phyloP scores from a whole-genome alignment of 2,888 invertebrate genomes.

The Exephanes ischioxanthus region DNA sequence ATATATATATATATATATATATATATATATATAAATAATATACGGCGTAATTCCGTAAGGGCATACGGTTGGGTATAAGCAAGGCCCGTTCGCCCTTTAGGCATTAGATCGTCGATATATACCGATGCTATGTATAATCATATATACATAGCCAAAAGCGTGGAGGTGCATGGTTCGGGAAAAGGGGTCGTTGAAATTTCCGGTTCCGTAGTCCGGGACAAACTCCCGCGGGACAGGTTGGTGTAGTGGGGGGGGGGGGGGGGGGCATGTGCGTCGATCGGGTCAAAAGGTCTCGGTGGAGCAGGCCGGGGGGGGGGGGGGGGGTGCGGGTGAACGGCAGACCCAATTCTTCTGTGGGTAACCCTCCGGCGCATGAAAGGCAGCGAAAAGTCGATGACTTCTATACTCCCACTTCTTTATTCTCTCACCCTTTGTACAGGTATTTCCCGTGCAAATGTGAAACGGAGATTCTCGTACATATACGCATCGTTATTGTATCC shows the following conservation, averaged over 20 bases:
- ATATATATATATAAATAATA: too few species aligned
- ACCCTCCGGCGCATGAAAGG: neutral
- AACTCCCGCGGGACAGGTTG: slow-evolving; percentile 31
- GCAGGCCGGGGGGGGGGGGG: neutral
- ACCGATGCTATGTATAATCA: neutral
- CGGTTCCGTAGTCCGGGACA: slow-evolving; percentile 21
- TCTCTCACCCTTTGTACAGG: neutral
- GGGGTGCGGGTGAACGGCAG: neutral
- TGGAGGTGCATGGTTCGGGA: neutral
- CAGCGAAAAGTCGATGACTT: slow-evolving; percentile 4
- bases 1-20: too few species aligned
- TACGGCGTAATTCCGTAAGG: too few species aligned
- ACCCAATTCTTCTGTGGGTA: slow-evolving; percentile 6
- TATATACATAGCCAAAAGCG: neutral
- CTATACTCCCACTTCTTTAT: neutral
- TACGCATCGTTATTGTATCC: neutral
- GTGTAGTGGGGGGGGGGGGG: neutral
- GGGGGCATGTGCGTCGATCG: neutral
- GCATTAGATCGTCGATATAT: too few species aligned
- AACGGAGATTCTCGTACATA: neutral
- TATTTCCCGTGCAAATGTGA: neutral
- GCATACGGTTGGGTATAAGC: too few species aligned
- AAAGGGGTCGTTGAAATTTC: slow-evolving; percentile 43
- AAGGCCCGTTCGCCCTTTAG: too few species aligned
- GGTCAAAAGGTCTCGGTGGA: slow-evolving; percentile 1